A percentile compares a stretch with the other conserved stretches of the same genome.
Evolutionary conservation across 2,113 vertebrate species (phyloP).

Genomic region (Athene cunicularia): DNA sequence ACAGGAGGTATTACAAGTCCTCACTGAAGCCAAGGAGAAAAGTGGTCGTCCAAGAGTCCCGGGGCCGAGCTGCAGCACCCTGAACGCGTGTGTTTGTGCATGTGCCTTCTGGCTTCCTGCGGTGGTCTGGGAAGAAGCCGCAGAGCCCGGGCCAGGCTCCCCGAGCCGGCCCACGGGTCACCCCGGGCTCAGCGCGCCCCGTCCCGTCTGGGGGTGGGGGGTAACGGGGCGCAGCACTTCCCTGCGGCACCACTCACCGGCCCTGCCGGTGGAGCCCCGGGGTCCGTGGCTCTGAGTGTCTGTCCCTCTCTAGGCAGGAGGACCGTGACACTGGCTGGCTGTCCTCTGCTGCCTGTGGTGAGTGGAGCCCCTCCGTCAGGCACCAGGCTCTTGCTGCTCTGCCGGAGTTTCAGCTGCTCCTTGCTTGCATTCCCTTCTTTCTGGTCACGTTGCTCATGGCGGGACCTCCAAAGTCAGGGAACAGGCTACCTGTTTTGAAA

Average conservation of each 20-base stretch:
- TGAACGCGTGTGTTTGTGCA: neutral
- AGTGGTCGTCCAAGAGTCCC: neutral
- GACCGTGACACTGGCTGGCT: neutral
- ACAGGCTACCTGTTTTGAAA: neutral
- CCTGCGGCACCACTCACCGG: neutral
- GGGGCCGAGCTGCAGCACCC: too few relatives aligned
- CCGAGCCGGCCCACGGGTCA: neutral
- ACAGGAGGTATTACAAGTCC: neutral
- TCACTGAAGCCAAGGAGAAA: neutral
- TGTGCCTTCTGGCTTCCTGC: neutral
- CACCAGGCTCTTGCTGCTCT: neutral
- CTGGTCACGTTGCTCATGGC: neutral
- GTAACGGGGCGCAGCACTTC: neutral
- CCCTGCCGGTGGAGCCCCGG: neutral
- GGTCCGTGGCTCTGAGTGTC: neutral
- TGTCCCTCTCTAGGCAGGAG: neutral
- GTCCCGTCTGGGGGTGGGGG: neutral
- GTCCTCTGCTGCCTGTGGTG: neutral
- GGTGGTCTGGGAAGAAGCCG: neutral
- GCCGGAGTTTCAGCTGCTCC: neutral
- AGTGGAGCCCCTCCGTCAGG: neutral
- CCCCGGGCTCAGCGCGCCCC: neutral
- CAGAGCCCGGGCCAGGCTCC: neutral
- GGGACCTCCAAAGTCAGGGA: neutral
- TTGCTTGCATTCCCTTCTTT: neutral